Conservation (phyloP, 1,140 invertebrate genomes). For the Aradophagus sp. region DNA sequence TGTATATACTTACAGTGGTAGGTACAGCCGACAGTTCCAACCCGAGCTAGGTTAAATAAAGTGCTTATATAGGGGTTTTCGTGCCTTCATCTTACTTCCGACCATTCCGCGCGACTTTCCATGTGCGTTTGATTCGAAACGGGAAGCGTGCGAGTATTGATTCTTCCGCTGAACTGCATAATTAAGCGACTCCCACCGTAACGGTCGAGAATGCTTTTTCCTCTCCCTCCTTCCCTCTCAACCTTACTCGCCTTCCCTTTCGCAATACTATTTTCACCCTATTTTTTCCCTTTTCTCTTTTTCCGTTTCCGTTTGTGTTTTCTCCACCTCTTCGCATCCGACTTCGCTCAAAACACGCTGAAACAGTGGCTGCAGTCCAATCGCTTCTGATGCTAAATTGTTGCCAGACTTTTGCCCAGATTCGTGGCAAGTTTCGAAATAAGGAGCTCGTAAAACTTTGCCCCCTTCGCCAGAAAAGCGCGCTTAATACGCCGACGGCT, state of each 20-base stretch:
- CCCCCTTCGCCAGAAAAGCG: slow-evolving; percentile 20
- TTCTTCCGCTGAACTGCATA: slow-evolving; percentile 47
- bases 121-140: slow-evolving; percentile 41
- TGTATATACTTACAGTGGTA: too few relatives aligned
- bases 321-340: not conserved
- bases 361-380: slow-evolving; percentile 42
- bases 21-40: slow-evolving; percentile 38
- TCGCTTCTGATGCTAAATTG: slow-evolving; percentile 39
- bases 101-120: slow-evolving; percentile 42
- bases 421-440: slow-evolving; percentile 39
- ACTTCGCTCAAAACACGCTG: slow-evolving; percentile 38
- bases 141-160: slow-evolving; percentile 46
- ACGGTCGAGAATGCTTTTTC: slow-evolving; percentile 8
- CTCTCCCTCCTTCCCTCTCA: not conserved
- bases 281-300: too few relatives aligned
- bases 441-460: slow-evolving; percentile 42
- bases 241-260: not conserved
- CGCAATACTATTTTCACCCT: too few relatives aligned
- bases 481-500: slow-evolving; percentile 39
- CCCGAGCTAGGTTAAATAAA: slow-evolving; percentile 49
- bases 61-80: slow-evolving; percentile 47
- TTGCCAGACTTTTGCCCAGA: slow-evolving; percentile 36
- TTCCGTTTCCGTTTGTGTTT: slow-evolving; percentile 5
- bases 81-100: slow-evolving; percentile 49
- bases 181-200: slow-evolving; percentile 37